phyloP scores from a whole-genome alignment of 2,888 invertebrate genomes.

The Chelonus formosanus region DNA sequence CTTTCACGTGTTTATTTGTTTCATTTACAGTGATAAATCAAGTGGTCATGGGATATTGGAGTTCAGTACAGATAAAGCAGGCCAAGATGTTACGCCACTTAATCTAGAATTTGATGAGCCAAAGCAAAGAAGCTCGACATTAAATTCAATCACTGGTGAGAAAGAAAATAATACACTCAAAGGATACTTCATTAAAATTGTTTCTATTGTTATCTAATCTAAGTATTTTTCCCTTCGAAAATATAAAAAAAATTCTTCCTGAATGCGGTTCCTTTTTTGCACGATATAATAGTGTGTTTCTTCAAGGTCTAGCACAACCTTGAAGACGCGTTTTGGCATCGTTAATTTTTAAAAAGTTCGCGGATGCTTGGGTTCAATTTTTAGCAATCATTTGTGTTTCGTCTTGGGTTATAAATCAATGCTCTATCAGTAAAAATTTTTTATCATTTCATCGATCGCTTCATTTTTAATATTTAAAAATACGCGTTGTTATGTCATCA shows the following conservation, averaged over 20 bases:
- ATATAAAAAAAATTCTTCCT: constrained; percentile 11
- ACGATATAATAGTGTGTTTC: constrained; percentile 28
- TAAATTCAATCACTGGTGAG: constrained; percentile 80
- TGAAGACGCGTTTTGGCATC: not conserved
- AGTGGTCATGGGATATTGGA: constrained; percentile 79
- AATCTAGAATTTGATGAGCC: constrained; percentile 80
- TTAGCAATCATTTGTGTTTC: not conserved
- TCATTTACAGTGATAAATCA: constrained; percentile 58
- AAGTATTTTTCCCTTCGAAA: not conserved
- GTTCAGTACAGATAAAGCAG: constrained; percentile 87
- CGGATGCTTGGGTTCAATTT: constrained; percentile 7
- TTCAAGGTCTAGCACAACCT: constrained; percentile 3
- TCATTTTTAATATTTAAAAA: constrained; percentile 4
- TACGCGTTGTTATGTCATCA: not conserved
- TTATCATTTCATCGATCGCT: not conserved
- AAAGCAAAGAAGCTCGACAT: constrained; percentile 75
- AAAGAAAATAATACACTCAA: constrained; percentile 1
- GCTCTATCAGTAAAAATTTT: too few relatives aligned
- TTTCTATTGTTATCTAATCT: constrained; percentile 3
- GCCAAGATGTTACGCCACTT: constrained; percentile 86
- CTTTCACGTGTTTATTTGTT: too few relatives aligned
- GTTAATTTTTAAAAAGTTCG: not conserved
- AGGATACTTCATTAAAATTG: not conserved
- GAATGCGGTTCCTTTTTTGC: constrained; percentile 28
- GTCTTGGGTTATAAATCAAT: too few relatives aligned